Percentiles rank a stretch among this genome's conserved stretches.
phyloP scores from a whole-genome alignment of 2,888 invertebrate species.

The Corbicula japonica region DNA sequence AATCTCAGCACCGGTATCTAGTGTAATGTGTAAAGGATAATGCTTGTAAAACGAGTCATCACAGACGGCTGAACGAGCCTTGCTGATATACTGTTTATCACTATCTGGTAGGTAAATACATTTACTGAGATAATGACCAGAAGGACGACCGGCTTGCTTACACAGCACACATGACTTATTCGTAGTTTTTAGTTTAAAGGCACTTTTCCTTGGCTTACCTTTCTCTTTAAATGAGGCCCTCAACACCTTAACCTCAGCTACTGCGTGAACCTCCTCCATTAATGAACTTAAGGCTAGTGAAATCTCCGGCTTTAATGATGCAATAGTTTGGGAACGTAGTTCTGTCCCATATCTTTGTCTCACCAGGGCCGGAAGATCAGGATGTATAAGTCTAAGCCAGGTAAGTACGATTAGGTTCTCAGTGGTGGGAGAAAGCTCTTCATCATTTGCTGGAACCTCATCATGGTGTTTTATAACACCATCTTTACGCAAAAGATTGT shows the following conservation, averaged over 20 bases:
- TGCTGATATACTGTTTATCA: no score
- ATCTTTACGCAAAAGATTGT: constrained; percentile 47
- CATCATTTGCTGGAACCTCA: no score
- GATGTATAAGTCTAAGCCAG: constrained; percentile 66
- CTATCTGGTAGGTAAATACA: no score
- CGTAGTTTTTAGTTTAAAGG: no score
- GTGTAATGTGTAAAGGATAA: constrained; percentile 47
- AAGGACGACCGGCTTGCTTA: constrained; percentile 51
- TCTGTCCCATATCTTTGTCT: constrained; percentile 70
- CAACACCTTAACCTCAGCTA: constrained; percentile 29
- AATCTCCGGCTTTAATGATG: constrained; percentile 67
- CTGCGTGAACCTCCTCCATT: constrained; percentile 34
- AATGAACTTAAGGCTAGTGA: constrained; percentile 42
- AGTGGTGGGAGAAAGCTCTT: constrained; percentile 62
- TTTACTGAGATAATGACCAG: no score
- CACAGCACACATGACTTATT: constrained; percentile 60
- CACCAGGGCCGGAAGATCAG: constrained; percentile 55
- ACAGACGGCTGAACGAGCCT: no score
- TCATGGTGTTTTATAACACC: constrained; percentile 60
- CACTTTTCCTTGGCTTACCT: no score
- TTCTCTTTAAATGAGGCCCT: constrained; percentile 8
- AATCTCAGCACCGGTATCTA: constrained; percentile 60
- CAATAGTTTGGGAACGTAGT: no score
- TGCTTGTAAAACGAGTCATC: constrained; percentile 61
- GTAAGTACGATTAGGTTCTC: constrained; percentile 63